Evolutionary conservation across 2,797 vertebrate genomes (phyloP), one percentile per base, ranked within the genome.

Genomic region (Syngnathus rostellatus): DNA sequence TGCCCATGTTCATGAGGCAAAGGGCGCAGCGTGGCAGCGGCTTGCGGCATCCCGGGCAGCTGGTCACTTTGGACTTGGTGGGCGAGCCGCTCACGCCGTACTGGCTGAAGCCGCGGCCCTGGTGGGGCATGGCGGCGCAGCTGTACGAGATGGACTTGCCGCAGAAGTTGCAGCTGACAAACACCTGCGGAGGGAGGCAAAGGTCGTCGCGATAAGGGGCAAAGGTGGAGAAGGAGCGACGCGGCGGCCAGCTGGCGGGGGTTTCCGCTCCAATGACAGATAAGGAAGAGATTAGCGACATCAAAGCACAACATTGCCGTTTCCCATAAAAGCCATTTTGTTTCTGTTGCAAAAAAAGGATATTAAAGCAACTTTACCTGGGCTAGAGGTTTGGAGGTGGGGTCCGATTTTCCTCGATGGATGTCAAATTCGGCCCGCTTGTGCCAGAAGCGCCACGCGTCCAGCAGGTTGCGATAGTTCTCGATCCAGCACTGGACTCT

Each of bases 91-190:
- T 97, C 72, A 98, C 96, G 3, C 97, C 96, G 0, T 99, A 99
- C 51, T 99, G 97, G 87, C 95, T 96, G 79, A 99, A 99, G 37
- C 95, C 94, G 17, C 97, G 92, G 63, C 96, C 96, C 85, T 98
- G 97, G 74, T 99, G 97, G 62, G 96, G 96, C 65, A 97, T 90
- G 40, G 94, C 89, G 5, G 97, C 94, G 76, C 95, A 98, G 89
- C 96, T 98, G 87, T 97, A 99, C 40, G 97, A 99, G 85, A 99
- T 99, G 53, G 96, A 98, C 86, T 99, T 99, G 60, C 97, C 97
- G 59, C 97, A 99, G 87, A 99, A 99, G 90, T 99, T 99, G 89
- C 97, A 99, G 89, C 97, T 99, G 84, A 99, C 97, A 80, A 99
- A 99, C 79, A 99, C 97, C 97, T 99, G 83, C 53, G 59, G 48